phyloP scores from a whole-genome alignment of 2,113 vertebrate species.

The Megalops atlanticus region DNA sequence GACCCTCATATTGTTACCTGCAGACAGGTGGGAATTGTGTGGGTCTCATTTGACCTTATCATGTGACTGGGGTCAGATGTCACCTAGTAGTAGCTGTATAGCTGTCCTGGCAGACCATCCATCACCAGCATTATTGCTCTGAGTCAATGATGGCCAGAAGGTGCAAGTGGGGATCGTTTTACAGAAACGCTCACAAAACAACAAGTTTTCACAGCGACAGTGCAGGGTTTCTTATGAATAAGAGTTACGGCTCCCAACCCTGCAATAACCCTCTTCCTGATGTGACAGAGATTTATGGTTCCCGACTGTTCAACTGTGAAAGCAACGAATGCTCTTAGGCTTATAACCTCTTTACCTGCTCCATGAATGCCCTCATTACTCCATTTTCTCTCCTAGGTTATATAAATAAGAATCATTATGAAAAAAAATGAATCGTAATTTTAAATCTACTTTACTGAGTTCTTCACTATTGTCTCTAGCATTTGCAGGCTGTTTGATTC shows the following conservation, averaged over 20 bases:
- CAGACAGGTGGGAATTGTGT: constrained; percentile 75
- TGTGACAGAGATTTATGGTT: constrained; percentile 65
- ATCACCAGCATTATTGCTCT: constrained; percentile 70
- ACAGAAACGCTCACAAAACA: constrained; percentile 63
- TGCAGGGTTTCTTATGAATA: constrained; percentile 49
- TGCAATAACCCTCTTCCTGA: constrained; percentile 65
- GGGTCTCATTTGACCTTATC: constrained; percentile 71
- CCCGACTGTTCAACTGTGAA: constrained; percentile 53
- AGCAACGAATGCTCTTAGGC: constrained; percentile 63
- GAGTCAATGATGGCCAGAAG: constrained; percentile 64
- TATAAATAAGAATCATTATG: constrained; percentile 62
- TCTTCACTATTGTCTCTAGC: constrained; percentile 50
- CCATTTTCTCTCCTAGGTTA: constrained; percentile 55
- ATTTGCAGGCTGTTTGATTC: constrained; percentile 6
- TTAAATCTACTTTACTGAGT: constrained; percentile 55
- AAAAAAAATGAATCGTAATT: constrained; percentile 49
- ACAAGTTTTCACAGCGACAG: constrained; percentile 64
- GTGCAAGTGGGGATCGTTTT: constrained; percentile 59
- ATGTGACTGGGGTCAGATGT: constrained; percentile 76
- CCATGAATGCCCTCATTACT: constrained; percentile 51
- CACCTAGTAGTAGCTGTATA: constrained; percentile 64
- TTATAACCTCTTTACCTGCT: constrained; percentile 61
- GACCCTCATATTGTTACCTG: constrained; percentile 73
- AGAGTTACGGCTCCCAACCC: constrained; percentile 62
- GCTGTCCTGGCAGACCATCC: constrained; percentile 73